Evolutionary conservation across 2,113 vertebrate species (phyloP).

Genomic region (Charadrius vociferus): DNA sequence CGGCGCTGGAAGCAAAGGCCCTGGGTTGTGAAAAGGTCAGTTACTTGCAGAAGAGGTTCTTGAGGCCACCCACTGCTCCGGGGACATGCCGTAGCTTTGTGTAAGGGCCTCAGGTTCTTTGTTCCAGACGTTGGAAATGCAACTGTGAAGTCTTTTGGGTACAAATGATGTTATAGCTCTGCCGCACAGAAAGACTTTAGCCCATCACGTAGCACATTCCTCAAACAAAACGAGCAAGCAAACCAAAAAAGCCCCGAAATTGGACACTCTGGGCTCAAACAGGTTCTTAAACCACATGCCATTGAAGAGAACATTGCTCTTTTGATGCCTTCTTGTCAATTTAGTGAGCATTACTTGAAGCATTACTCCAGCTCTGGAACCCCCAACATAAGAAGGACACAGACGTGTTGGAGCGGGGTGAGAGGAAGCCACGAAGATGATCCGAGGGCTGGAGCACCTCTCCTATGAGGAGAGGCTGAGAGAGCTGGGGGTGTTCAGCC

Average conservation of each 20-base stretch:
- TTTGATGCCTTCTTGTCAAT: not conserved
- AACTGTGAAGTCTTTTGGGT: not conserved
- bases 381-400: too few species aligned
- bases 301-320: not conserved
- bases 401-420: too few species aligned
- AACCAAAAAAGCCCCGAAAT: fast-evolving
- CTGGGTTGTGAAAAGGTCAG: not conserved
- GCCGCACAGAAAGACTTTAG: not conserved
- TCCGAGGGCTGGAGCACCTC: not conserved
- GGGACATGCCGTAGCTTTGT: not conserved
- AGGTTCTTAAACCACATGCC: not conserved
- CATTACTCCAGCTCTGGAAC: too few species aligned
- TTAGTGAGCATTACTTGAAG: not conserved
- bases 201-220: not conserved
- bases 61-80: fast-evolving
- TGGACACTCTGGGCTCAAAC: not conserved
- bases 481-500: not conserved
- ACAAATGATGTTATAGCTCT: not conserved
- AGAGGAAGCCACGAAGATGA: not conserved
- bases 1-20: not conserved
- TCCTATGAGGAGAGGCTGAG: not conserved
- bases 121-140: not conserved
- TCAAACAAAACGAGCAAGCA: not conserved
- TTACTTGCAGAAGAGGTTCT: not conserved
- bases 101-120: not conserved